Percentiles rank a stretch among this genome's conserved stretches.
phyloP scores from a whole-genome alignment of 1,140 invertebrate genomes.

The Trichomalopsis sarcophagae region DNA sequence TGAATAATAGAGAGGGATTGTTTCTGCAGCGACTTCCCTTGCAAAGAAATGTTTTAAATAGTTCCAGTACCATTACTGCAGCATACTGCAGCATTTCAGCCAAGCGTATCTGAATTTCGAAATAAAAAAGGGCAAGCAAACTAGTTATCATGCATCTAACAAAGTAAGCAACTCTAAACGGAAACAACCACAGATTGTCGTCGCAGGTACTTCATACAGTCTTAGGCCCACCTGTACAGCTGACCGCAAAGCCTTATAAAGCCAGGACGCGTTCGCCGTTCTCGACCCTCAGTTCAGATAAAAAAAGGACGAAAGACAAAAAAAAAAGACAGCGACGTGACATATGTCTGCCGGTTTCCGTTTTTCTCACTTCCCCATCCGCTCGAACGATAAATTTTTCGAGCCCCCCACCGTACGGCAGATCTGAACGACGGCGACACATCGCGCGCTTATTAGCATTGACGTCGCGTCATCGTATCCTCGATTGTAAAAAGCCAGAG shows the following conservation, averaged over 20 bases:
- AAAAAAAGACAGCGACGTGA: constrained; percentile 17
- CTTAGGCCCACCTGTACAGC: background rate
- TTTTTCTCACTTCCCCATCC: constrained; percentile 38
- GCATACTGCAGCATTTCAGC: too few species aligned
- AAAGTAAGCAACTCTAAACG: background rate
- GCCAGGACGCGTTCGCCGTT: background rate
- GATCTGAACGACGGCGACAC: background rate
- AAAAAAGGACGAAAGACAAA: background rate
- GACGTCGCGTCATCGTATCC: constrained; percentile 9
- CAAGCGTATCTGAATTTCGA: too few species aligned
- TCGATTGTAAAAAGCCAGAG: background rate
- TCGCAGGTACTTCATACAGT: background rate
- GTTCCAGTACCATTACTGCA: too few species aligned
- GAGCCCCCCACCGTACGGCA: background rate
- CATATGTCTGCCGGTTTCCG: constrained; percentile 29
- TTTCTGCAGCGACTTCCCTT: too few species aligned
- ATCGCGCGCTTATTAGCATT: constrained; percentile 34
- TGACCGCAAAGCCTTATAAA: background rate
- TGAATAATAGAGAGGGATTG: too few species aligned
- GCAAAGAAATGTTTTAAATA: too few species aligned
- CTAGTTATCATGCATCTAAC: background rate
- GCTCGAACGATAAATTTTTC: constrained; percentile 26
- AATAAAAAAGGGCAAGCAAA: too few species aligned
- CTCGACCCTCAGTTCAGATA: background rate
- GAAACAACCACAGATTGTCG: background rate